Base-by-base conservation (phyloP, 2,888 invertebrate species). In the Hirtodrosophila confusa region DNA sequence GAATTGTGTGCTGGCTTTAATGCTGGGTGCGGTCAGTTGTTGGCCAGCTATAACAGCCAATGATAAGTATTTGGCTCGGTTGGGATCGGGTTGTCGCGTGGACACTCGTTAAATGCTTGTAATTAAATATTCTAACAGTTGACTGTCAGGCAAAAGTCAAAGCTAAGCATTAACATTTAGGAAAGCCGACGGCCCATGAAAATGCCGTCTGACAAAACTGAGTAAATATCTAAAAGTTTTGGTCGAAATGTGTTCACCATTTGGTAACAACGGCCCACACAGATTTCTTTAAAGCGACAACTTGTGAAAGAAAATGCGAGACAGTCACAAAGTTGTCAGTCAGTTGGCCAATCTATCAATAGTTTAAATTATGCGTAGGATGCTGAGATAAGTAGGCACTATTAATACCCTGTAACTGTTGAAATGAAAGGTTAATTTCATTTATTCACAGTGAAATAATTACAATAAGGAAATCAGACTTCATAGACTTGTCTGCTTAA, bases 121-220 rank as follows among this genome's bases (percentile, higher is more conserved):
- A 80, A 80, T 80, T 80, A 80, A 80, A 80, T 82, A 80, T 80
- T 85, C 68, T 56, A 74, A 65, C 82, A 56, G 40, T 45, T 62
- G 31, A 24, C 58, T 68, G 86, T 67, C 84, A 63, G 49, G 12
- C 57, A 48, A 56, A 62, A 79, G 67, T 54, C 73, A 63, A 40
- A 70, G 80, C 68, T 66, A 57, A 63, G 70, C 80, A 84, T 77
- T 80, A 69, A 61, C 83, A 64, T 74, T 64, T 56, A 43, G 57
- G 31, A 36, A 29, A 76, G 36, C 35, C 51, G 60, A 73, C 58
- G 40, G 31, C 6, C 64, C 75, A 40, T 62, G 55, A 58, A 77
- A 68, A 62, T 23, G 40, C 45, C 54, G 17, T 24, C 4, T 4
- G 33, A 69, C 71, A 79, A 60, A 61, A 37, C 17, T 17, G 17